Conservation (phyloP, 92 coral and sea anemone genomes). For the Desmophyllum pertusum region DNA sequence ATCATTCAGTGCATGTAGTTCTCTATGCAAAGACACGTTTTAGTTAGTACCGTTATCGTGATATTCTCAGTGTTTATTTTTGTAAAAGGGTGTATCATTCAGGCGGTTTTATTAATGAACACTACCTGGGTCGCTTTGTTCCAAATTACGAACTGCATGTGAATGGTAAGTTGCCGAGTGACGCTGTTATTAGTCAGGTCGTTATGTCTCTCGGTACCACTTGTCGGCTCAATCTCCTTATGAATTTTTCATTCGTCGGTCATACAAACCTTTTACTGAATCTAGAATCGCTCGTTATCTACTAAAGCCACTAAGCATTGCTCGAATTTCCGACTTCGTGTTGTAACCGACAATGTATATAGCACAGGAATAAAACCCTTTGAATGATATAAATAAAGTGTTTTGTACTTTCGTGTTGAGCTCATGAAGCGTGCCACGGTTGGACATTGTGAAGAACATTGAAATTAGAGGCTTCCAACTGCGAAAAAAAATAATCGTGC, state of each 20-base stretch:
- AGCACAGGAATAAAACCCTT: too few species aligned
- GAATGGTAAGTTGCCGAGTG: slow-evolving; percentile 35
- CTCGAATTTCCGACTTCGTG: not conserved
- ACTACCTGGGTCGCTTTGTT: slow-evolving; percentile 1
- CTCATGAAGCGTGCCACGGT: slow-evolving; percentile 25
- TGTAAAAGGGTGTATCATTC: not conserved
- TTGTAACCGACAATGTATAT: not conserved
- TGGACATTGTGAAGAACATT: not conserved
- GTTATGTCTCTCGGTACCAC: not conserved
- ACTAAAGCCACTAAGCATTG: too few species aligned
- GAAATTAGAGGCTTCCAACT: slow-evolving; percentile 1
- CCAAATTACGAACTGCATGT: not conserved
- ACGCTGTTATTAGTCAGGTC: not conserved
- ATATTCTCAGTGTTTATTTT: not conserved
- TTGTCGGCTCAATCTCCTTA: not conserved
- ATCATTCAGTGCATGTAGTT: not conserved
- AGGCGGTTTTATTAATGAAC: slow-evolving; percentile 8
- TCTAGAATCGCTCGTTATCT: not conserved
- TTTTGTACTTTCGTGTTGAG: slow-evolving; percentile 1
- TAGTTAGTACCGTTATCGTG: not conserved
- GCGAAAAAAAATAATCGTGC: not conserved
- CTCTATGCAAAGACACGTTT: not conserved
- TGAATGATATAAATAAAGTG: not conserved
- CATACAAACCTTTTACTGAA: not conserved
- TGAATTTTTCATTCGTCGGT: not conserved